Evolutionary conservation across 1,140 invertebrate genomes (phyloP), one percentile per base, ranked within the genome.

Genomic region (Drosophila mojavensis): DNA sequence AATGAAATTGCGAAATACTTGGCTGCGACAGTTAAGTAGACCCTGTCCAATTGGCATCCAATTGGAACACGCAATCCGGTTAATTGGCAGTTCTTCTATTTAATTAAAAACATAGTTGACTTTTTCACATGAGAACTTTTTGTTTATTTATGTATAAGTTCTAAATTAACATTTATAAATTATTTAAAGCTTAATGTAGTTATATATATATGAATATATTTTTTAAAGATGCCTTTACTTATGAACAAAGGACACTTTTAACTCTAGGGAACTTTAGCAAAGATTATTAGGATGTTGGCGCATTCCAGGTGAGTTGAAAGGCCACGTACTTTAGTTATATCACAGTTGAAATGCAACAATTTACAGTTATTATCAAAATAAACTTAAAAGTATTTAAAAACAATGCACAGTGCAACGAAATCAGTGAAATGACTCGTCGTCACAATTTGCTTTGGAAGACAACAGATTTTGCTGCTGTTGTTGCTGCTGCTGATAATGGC

Each of bases 381-480:
- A 51, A n/a, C 54, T 67, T 81, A 75, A 54, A 79, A 68, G 59
- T 79, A 88, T 77, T 71, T 79, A 79, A 83, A 88, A 74, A 70
- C 73, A 80, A 79, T 73, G 50, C 47, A 75, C 74, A 69, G 54
- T 43, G 65, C 48, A 81, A 68, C 53, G n/a, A 17, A 64, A 56
- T 71, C 61, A 17, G 45, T 56, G 17, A 36, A 30, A 30, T 30
- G 39, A 58, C 65, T 62, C 50, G 36, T 39, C 68, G 56, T 48
- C 55, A 50, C 70, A 78, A 77, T 77, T 89, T 89, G 82, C 83
- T 88, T 89, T 84, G 83, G 83, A 89, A 88, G 83, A 88, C 83
- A 88, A 84, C 74, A 50, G 84, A 89, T 89, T 76, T 68, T 89
- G 84, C 73, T 88, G 84, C 56, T 68, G 39, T 60, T 77, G 56